Evolutionary conservation across 1,140 invertebrate genomes (phyloP), one percentile per base, ranked within the genome.

Genomic region (Saccostrea echinata): DNA sequence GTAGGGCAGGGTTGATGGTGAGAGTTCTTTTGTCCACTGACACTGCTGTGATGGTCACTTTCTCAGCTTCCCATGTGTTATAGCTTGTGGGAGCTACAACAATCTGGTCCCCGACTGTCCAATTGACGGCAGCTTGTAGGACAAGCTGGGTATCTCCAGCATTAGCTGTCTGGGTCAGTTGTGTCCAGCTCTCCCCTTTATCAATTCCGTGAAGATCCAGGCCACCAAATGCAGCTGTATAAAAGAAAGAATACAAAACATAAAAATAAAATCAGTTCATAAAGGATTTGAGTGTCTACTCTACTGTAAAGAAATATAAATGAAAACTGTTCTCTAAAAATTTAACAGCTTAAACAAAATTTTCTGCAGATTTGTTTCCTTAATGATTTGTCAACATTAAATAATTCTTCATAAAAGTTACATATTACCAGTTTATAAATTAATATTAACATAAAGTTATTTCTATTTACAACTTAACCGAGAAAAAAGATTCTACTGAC

Each of bases 201-300:
- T 91, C 82, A 61, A 88, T 89, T n/a, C 94, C 94, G 82, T 94
- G 93, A 11, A 94, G 83, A 64, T 94, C 92, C 18, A 94, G 84
- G 11, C 90, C 91, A 30, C 94, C 94, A 89, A 91, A 93, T 13
- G 92, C 91, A 88, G 80, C 92, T 93, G 84, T 27, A 88, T 30
- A n/a, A 83, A n/a, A 55, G 8, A 55, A 55, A 55, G 9, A 16
- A 11, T 1, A 55, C 18, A 1, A 13, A 6, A 21, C 55, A 61
- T 0, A 3, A 57, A 6, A 61, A 61, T 61, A 18, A 61, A 61
- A 61, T 21, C 18, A 61, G 55, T 61, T 6, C 6, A 61, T 3
- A 57, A 3, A 57, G 16, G 55, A 57, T 57, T 57, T 57, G 4
- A 18, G 0, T 18, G 21, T 61, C 21, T 61, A 61, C 18, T 61